Evolutionary conservation across 2,888 invertebrate species (phyloP), one percentile per base, ranked within the genome.

Genomic region (Drosophila austrosaltans): DNA sequence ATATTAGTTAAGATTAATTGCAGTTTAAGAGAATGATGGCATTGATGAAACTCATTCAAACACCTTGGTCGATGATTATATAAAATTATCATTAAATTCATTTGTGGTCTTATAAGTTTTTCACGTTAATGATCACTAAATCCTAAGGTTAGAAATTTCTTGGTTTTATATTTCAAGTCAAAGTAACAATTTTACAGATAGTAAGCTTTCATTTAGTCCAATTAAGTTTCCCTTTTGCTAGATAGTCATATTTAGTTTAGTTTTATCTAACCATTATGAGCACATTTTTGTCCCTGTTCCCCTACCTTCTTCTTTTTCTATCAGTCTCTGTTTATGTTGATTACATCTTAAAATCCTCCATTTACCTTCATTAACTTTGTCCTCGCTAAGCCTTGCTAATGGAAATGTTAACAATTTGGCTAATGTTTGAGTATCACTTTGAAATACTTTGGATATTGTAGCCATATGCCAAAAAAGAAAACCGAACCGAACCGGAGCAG

Each of bases 391-490:
- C 28, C 16, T 28, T 48, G 48, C 32, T 28, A 65, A 73, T 66
- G 57, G 53, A 58, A 71, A 63, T 60, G 54, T 57, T 48, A 68
- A 68, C 39, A 53, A 58, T 60, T 77, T 64, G 60, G 48, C 60
- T 65, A 68, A 59, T 68, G 60, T 56, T 61, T 20, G 16, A 40
- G 36, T 74, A 58, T 70, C 48, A 32, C 22, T 28, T 30, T 53
- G 12, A 25, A 63, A 68, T 28, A 36, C 53, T 58, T 65, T 67
- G 65, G 16, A 60, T 57, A 69, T 66, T 66, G 57, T 65, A 40
- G 42, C 42, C 65, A 56, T 65, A 68, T 69, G 76, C 66, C 74
- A 63, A 10, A 22, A 48, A 48, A 44, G 7, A 7, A 42, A 28
- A 28, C 16, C 16, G 16, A 28, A 28, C 16, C 16, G 16, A 16